Evolutionary conservation across 2,113 vertebrate species (phyloP).

Genomic region (Emydura subglobosa): DNA sequence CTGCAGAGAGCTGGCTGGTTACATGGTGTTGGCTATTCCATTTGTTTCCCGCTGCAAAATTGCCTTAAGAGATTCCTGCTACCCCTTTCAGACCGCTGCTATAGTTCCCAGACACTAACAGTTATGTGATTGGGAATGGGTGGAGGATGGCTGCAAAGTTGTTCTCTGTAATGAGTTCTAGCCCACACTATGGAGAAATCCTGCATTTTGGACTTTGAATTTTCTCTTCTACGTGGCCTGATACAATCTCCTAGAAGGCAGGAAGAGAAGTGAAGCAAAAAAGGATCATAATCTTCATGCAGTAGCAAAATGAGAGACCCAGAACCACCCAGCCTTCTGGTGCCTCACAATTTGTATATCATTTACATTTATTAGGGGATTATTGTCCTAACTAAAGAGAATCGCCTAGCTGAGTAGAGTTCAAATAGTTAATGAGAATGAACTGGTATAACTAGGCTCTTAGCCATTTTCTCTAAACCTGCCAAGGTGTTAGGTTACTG

Average conservation of each 20-base stretch:
- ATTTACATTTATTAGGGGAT: not conserved
- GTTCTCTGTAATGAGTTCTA: not conserved
- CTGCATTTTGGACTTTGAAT: not conserved
- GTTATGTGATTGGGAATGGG: not conserved
- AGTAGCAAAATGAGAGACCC: not conserved
- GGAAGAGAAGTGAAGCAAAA: not conserved
- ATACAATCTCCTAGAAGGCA: not conserved
- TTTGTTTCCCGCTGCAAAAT: not conserved
- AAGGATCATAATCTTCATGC: not conserved
- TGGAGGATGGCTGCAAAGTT: not conserved
- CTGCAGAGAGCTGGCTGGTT: not conserved
- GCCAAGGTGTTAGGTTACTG: fast-evolving
- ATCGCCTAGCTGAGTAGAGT: fast-evolving
- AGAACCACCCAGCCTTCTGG: too few species aligned
- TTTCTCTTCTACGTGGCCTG: too few species aligned
- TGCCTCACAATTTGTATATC: not conserved
- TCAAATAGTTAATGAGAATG: not conserved
- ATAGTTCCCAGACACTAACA: not conserved
- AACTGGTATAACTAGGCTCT: fast-evolving
- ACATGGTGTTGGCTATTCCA: not conserved
- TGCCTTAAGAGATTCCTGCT: fast-evolving
- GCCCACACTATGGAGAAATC: not conserved
- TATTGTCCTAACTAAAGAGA: not conserved
- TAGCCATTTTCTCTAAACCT: not conserved
- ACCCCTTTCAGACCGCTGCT: not conserved